Base-by-base conservation (phyloP, 2,888 invertebrate species). In the Hyppa rectilinea region DNA sequence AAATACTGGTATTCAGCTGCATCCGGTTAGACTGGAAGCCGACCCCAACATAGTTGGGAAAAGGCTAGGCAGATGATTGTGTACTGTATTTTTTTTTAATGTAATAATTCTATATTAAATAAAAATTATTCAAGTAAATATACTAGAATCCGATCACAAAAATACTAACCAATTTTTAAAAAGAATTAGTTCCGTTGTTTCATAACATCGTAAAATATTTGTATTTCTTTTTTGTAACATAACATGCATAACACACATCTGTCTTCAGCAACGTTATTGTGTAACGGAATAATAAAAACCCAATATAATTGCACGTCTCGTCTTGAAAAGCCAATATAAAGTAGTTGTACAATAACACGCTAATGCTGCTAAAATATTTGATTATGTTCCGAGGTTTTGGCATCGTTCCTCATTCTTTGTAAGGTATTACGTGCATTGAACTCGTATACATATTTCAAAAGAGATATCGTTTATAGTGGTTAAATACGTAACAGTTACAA, bases 341-440 rank as follows among this genome's bases (percentile, higher is more conserved):
- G 72, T 67, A 47, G 70, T 75, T 72, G 77, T 81, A 60, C 36
- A 83, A 64, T 67, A 82, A 58, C 82, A 83, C 82, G 82, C 73
- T 55, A 78, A 83, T 69, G 53, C 69, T 60, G 73, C 73, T 77
- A 49, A 83, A 81, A 61, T 77, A 79, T 80, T 79, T 80, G 69
- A 79, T 78, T 73, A 63, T 65, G 62, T 68, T 69, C 80, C 75
- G 71, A 71, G 58, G 61, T 72, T 82, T 75, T 69, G 72, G 70
- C 60, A 71, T 71, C 64, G 68, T 82, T 84, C 82, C 82, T 82
- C 72, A 82, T 81, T 82, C 60, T 49, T 81, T 10, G 45, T 52
- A 29, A 64, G 7, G 31, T 34, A 45, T 82, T 84, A 78, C 71
- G 78, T 71, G 69, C 31, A 38, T 70, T 52, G 20, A 78, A 72